Evolutionary conservation across 2,797 vertebrate genomes (phyloP), one percentile per base, ranked within the genome.

Genomic region (Phataginus tricuspis): DNA sequence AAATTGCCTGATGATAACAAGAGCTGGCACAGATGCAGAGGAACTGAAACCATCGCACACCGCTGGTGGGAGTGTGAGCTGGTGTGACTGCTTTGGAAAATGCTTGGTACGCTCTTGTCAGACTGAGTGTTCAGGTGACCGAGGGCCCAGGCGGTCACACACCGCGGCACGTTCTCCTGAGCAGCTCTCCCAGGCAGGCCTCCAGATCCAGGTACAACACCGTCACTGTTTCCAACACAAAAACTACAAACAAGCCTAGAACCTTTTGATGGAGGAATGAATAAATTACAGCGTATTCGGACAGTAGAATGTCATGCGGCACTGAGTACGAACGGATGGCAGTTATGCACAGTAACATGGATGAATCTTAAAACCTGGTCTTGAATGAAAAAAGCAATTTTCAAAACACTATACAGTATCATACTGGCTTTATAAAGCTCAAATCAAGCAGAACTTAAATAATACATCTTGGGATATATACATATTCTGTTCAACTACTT

Each of bases 331-430:
- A 78, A 27, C 6, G 25, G 45, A 31, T 34, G 53, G 4, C 0
- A 21, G 57, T 69, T 77, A 31, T 14, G 1, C 11, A 55, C 37
- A 77, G 3, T 59, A 51, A 90, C 16, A 59, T 14, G 31, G n/a
- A 86, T 55, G 19, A 53, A 63, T 72, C 19, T 69, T 64, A 72
- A 51, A 90, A 90, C 87, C 42, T 49, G 37, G 39, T 51, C 80
- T 89, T 90, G 42, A 83, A 37, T 78, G 18, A 72, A 91, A 71
- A 95, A 51, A 68, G 8, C 21, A 15, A 53, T 87, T 90, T 93
- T 66, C 21, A 23, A 31, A 83, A 80, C 8, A 90, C 11, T 37
- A 77, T 64, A 27, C 4, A 68, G 64, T 49, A 64, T 31, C 3
- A 14, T 64, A 66, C 10, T 80, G 27, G 27, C 71, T 66, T 88